phyloP scores from a whole-genome alignment of 1,140 invertebrate species.

The Diorhabda carinulata region DNA sequence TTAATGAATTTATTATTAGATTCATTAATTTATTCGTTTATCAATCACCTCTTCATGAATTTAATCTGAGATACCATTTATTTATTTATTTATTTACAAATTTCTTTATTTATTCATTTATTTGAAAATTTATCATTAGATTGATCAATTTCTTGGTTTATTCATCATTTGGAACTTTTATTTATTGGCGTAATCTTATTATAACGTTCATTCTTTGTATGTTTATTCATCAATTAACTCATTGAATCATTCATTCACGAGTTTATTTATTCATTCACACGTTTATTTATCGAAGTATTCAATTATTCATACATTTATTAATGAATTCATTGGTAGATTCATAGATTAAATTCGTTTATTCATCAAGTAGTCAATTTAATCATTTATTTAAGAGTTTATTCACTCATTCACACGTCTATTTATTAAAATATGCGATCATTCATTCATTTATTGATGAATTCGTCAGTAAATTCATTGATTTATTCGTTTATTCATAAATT shows the following conservation, averaged over 20 bases:
- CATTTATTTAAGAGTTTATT: too few species aligned
- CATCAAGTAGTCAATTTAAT: too few species aligned
- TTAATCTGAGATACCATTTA: background rate
- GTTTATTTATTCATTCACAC: slow-evolving; percentile 4
- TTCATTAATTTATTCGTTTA: background rate
- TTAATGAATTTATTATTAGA: background rate
- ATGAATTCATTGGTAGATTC: too few species aligned
- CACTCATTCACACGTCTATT: background rate
- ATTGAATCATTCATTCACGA: background rate
- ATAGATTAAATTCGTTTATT: too few species aligned
- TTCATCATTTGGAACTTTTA: background rate
- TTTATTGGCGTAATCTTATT: background rate
- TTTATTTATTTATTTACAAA: background rate
- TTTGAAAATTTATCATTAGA: background rate
- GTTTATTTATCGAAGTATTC: background rate
- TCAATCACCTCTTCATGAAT: background rate
- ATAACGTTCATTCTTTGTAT: background rate
- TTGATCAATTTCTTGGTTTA: background rate
- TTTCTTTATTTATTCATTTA: too few species aligned
- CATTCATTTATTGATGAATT: background rate
- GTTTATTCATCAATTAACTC: background rate
- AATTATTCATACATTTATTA: background rate
- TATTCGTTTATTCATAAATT: background rate
- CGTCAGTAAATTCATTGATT: background rate
- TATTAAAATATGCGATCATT: background rate